These are phyloP conservation scores for Phenacoccus solenopsis DNA, from an alignment of 1,140 invertebrate genomes.

Conservation along the genomic window DNA sequence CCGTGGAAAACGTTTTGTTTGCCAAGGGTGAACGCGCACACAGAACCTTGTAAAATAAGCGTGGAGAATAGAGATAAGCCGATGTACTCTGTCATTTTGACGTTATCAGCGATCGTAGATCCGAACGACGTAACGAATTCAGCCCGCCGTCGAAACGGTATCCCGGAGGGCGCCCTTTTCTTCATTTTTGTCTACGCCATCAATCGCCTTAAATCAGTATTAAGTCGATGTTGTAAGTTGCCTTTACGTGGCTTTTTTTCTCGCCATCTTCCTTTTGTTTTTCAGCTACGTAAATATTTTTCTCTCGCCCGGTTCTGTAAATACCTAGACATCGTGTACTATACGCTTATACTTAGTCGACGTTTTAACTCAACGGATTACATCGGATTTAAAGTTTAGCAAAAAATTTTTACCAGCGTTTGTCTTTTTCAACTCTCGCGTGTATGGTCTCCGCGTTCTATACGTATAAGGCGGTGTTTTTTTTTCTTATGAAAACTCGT, in stretches of 20 bases:
- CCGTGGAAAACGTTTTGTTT: background rate
- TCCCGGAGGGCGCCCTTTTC: background rate
- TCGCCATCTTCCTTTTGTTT: no score
- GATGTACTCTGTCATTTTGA: constrained; percentile 13
- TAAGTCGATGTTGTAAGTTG: background rate
- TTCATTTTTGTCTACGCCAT: background rate
- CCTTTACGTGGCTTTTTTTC: background rate
- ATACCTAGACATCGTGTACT: no score
- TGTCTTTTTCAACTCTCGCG: no score
- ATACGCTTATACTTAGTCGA: no score
- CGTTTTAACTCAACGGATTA: no score
- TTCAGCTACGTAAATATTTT: background rate
- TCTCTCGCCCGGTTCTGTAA: background rate
- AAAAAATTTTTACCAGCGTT: no score
- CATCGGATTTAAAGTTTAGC: no score
- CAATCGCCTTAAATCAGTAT: background rate
- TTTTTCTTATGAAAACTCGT: no score
- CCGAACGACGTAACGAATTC: constrained; percentile 4
- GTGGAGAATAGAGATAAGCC: constrained; percentile 17
- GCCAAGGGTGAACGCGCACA: background rate
- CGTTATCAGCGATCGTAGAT: constrained; percentile 10
- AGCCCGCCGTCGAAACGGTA: background rate
- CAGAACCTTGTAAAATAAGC: constrained; percentile 6
- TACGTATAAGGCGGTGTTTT: no score
- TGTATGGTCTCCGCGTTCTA: no score